Evolutionary conservation across 2,888 invertebrate genomes (phyloP), one percentile per base, ranked within the genome.

Genomic region (Watsonalla binaria): DNA sequence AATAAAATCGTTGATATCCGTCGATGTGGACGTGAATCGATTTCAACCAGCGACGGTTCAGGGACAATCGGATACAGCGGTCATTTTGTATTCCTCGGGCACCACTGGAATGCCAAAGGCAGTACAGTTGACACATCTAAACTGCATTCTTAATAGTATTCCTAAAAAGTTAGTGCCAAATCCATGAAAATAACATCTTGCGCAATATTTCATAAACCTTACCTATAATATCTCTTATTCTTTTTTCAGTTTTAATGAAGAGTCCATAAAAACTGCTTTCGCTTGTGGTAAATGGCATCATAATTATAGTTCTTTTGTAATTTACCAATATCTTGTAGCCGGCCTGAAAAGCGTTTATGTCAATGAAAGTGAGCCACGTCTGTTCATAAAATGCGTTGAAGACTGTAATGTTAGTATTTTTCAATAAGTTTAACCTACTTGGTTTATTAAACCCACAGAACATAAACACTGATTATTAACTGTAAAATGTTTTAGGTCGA

Each of bases 31-130:
- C 69, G 57, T 76, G 56, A 54, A 76, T 56, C 71, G 68, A 50
- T 85, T 82, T 63, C 79, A 89, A 51, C 92, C 93, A 39, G 65
- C 74, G 52, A 65, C 79, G 14, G 84, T 93, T n/a, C 92, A 74
- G 53, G 85, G 84, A 54, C 78, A 81, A 53, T 71, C 58, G 34
- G 84, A 85, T 60, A 68, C 69, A 2, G 82, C 80, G 0, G 65
- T 78, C 24, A 84, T 94, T 68, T 86, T 94, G 56, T 94, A 92
- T 76, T 95, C 94, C 42, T 94, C 94, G 54, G 95, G 95, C 47
- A 95, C 95, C 0, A 92, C 93, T 14, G 95, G 95, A 0, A 77
- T 94, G 66, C 93, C 94, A 0, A 94, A 94, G 79, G 94, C 93
- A 37, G 94, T 94, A 1, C 86, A 92, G 79, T 75, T 94, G 47